These are phyloP conservation scores for Theonella swinhoei DNA, from an alignment of 37 sponge, comb jelly and placozoan genomes.

Conservation along the genomic window DNA sequence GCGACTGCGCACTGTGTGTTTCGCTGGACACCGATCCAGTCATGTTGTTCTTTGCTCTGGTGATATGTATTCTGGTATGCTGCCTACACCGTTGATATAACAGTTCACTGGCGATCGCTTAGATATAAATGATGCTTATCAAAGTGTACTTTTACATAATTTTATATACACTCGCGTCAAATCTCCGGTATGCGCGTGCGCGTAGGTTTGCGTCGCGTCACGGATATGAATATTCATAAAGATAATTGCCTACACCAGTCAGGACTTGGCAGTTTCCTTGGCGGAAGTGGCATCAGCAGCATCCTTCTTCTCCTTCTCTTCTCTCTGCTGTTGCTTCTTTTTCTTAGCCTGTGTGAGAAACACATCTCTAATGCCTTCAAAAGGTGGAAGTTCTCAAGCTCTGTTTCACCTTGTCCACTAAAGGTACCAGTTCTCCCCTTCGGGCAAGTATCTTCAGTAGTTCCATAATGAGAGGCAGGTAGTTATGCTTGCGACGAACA, in stretches of 20 bases:
- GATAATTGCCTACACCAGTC: neutral
- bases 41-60: neutral
- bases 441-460: conserved; percentile 89
- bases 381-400: neutral
- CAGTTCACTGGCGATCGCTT: neutral
- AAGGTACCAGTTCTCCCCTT: conserved; percentile 74
- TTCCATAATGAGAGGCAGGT: conserved; percentile 94
- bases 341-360: conserved; percentile 19
- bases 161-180: no score
- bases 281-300: neutral
- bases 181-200: neutral
- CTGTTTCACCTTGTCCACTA: conserved; percentile 53
- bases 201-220: neutral
- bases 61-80: no score
- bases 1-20: no score
- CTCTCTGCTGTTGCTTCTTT: conserved; percentile 35
- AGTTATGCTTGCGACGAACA: conserved; percentile 91
- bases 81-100: no score
- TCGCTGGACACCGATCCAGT: neutral
- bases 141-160: no score
- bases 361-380: neutral
- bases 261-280: conserved; percentile 3
- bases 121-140: no score
- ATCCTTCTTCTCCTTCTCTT: conserved; percentile 13
- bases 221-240: neutral